Evolutionary conservation across 1,140 invertebrate species (phyloP).

Genomic region (Globodera ellingtonae): DNA sequence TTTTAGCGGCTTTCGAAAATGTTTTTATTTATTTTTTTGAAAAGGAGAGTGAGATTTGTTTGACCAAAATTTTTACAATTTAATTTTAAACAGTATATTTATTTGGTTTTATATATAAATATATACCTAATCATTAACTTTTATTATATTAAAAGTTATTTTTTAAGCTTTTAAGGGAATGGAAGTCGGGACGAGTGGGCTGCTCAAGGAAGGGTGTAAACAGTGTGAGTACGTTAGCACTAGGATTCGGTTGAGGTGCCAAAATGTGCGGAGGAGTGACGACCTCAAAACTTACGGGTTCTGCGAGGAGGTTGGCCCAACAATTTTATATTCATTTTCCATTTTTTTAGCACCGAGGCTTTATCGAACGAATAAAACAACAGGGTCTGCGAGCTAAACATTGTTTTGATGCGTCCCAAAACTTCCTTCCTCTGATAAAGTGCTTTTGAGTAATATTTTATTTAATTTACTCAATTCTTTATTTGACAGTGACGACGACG

Average conservation of each 20-base stretch:
- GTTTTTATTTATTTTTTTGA: no score
- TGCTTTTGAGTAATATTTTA: not conserved
- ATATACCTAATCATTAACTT: no score
- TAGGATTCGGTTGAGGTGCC: conserved; percentile 14
- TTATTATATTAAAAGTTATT: not conserved
- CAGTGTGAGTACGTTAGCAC: conserved; percentile 28
- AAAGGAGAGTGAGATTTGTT: not conserved
- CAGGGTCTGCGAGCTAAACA: conserved; percentile 23
- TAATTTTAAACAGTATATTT: no score
- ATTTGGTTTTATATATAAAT: no score
- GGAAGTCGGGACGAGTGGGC: not conserved
- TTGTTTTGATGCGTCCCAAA: conserved; percentile 1
- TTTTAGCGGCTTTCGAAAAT: no score
- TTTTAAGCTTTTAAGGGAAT: not conserved
- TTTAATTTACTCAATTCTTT: not conserved
- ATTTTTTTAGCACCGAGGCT: conserved; percentile 14
- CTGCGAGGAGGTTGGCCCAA: conserved; percentile 19
- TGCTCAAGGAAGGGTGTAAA: not conserved
- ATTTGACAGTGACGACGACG: conserved; percentile 10
- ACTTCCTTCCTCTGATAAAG: conserved; percentile 7
- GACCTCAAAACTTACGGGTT: conserved; percentile 21
- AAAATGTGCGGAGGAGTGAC: conserved; percentile 9
- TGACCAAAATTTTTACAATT: not conserved
- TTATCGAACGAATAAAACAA: conserved; percentile 10
- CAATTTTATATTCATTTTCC: not conserved